Percentiles rank a stretch among this genome's conserved stretches.
phyloP scores from a whole-genome alignment of 2,797 vertebrate genomes.

The Diplodus sargus region DNA sequence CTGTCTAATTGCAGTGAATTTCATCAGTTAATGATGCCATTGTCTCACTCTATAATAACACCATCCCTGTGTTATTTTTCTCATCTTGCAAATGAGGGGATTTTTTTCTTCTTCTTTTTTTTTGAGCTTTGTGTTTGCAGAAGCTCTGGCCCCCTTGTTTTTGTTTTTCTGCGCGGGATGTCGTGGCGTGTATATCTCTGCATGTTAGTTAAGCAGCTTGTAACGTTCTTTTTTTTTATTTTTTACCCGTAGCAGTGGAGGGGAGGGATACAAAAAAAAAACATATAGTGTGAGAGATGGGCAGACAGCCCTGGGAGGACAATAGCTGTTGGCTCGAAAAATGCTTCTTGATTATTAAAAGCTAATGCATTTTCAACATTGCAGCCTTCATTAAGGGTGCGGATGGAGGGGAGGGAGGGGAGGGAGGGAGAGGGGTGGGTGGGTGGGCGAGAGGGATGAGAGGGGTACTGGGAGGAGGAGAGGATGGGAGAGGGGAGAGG shows the following conservation, averaged over 20 bases:
- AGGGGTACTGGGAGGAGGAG: constrained; percentile 75
- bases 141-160: constrained; percentile 67
- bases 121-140: constrained; percentile 61
- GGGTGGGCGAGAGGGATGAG: constrained; percentile 56
- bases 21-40: constrained; percentile 78
- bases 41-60: constrained; percentile 73
- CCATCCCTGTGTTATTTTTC: constrained; percentile 49
- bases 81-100: constrained; percentile 63
- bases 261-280: constrained; percentile 44
- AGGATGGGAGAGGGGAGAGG: constrained; percentile 67
- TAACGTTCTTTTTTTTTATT: constrained; percentile 65
- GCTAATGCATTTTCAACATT: constrained; percentile 83
- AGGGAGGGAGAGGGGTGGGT: not conserved
- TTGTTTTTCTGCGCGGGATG: constrained; percentile 71
- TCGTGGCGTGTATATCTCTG: constrained; percentile 70
- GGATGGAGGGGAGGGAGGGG: constrained; percentile 66
- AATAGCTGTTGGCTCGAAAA: constrained; percentile 82
- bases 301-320: constrained; percentile 78
- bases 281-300: constrained; percentile 77
- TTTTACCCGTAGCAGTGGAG: constrained; percentile 65
- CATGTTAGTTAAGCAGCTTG: constrained; percentile 79
- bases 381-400: constrained; percentile 83
- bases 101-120: constrained; percentile 25
- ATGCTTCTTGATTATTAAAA: constrained; percentile 85
- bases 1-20: constrained; percentile 77